A percentile compares a stretch with the other conserved stretches of the same genome.
Evolutionary conservation across 2,113 vertebrate genomes (phyloP).

Genomic region (Arothron firmamentum): DNA sequence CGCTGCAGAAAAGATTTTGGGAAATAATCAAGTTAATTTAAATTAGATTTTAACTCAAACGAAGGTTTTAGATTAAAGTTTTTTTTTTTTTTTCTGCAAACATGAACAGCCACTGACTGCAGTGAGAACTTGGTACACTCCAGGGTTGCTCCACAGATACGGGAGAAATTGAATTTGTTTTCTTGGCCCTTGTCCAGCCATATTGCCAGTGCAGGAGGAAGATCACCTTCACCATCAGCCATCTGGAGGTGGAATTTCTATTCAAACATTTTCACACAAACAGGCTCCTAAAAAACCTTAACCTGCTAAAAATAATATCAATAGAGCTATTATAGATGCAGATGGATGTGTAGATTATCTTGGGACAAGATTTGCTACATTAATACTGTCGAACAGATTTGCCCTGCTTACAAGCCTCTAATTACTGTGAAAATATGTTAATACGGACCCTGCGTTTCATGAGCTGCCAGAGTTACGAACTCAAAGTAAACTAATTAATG

Average conservation of each 20-base stretch:
- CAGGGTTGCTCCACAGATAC: constrained; percentile 37
- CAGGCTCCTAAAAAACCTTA: not conserved
- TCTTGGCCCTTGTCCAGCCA: constrained; percentile 32
- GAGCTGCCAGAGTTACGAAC: constrained; percentile 28
- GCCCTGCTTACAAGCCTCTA: constrained; percentile 5
- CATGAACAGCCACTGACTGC: constrained; percentile 45
- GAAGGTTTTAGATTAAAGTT: no score
- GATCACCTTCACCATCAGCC: not conserved
- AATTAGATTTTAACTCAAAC: no score
- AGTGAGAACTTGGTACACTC: constrained; percentile 49
- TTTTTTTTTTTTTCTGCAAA: no score
- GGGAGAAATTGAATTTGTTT: constrained; percentile 23
- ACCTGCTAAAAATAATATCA: constrained; percentile 12
- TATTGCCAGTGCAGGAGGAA: constrained; percentile 24
- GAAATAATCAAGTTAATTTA: no score
- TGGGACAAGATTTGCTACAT: constrained; percentile 15
- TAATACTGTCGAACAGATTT: constrained; percentile 11
- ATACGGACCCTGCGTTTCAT: constrained; percentile 19
- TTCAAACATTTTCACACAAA: no score
- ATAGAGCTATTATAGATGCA: constrained; percentile 5
- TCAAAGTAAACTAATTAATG: constrained; percentile 38
- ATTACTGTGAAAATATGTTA: constrained; percentile 23
- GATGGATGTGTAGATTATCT: constrained; percentile 14
- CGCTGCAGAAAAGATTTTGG: no score
- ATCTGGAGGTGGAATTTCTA: no score